phyloP scores from a whole-genome alignment of 2,888 invertebrate species.

The Drosophila mimica region DNA sequence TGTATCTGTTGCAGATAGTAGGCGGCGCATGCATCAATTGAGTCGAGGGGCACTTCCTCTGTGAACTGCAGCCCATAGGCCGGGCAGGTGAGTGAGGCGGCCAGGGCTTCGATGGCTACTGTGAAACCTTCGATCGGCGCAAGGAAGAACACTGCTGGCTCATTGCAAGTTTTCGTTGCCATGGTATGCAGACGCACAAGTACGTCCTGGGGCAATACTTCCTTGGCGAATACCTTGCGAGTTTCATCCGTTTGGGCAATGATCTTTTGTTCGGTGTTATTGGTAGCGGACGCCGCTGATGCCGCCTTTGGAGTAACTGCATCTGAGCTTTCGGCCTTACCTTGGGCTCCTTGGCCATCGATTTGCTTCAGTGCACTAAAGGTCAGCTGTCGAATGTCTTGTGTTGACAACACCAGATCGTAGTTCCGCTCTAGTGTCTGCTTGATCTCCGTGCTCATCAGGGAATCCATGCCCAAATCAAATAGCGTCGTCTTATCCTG shows the following conservation, averaged over 20 bases:
- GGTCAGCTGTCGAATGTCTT: conserved; percentile 94
- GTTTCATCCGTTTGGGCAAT: conserved; percentile 85
- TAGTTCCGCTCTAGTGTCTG: conserved; percentile 96
- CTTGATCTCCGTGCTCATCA: conserved; percentile 99
- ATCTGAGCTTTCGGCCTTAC: conserved; percentile 14
- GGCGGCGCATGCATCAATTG: conserved; percentile 90
- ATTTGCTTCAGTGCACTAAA: conserved; percentile 90
- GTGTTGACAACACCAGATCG: conserved; percentile 95
- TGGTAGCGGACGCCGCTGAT: conserved; percentile 1
- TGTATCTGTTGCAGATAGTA: conserved; percentile 91
- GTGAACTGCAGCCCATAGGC: conserved; percentile 96
- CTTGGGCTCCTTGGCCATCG: conserved; percentile 61
- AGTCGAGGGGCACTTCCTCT: conserved; percentile 89
- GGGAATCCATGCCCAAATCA: conserved; percentile 98
- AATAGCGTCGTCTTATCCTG: conserved; percentile 92
- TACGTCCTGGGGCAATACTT: conserved; percentile 91
- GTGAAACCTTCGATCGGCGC: conserved; percentile 97
- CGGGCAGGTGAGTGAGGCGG: conserved; percentile 89
- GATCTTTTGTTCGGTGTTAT: conserved; percentile 58
- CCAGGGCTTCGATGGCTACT: conserved; percentile 89
- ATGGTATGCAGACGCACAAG: conserved; percentile 89
- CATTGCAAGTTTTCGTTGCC: conserved; percentile 78
- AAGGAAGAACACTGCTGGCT: conserved; percentile 88
- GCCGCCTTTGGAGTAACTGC: neutral
- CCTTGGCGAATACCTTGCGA: conserved; percentile 87